These are phyloP conservation scores for Stenodema calcarata DNA, from an alignment of 2,888 invertebrate species.

Conservation along the genomic window DNA sequence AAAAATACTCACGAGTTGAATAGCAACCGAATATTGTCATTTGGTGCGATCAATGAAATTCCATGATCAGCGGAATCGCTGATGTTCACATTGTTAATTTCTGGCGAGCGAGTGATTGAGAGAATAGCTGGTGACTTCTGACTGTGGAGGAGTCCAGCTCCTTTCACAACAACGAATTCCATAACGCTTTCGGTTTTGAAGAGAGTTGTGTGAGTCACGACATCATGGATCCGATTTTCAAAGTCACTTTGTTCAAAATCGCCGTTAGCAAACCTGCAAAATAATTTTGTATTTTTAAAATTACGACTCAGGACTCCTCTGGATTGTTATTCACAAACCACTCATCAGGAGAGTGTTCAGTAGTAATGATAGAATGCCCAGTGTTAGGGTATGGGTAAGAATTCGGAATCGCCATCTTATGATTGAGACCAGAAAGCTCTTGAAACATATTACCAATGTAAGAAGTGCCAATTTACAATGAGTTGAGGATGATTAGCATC, in stretches of 20 bases:
- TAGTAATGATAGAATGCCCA: no score
- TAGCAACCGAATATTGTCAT: conserved; percentile 75
- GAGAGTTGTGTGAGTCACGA: conserved; percentile 76
- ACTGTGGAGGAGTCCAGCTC: conserved; percentile 94
- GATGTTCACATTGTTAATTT: conserved; percentile 81
- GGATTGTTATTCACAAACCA: no score
- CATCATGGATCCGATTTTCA: conserved; percentile 81
- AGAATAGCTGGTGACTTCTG: conserved; percentile 93
- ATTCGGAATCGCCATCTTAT: no score
- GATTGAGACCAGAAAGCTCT: no score
- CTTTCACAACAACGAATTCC: conserved; percentile 80
- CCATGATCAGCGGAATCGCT: conserved; percentile 88
- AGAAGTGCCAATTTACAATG: no score
- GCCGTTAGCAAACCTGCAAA: conserved; percentile 79
- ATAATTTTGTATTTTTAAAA: not conserved
- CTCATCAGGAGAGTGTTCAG: no score
- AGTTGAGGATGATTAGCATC: no score
- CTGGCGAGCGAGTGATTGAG: conserved; percentile 85
- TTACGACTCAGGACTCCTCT: no score
- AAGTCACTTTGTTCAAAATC: conserved; percentile 88
- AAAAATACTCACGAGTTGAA: conserved; percentile 66
- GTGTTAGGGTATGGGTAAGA: no score
- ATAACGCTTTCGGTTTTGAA: conserved; percentile 77
- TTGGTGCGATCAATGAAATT: conserved; percentile 88
- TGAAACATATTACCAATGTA: no score